phyloP scores from a whole-genome alignment of 2,113 vertebrate species.

The Hyla sarda region DNA sequence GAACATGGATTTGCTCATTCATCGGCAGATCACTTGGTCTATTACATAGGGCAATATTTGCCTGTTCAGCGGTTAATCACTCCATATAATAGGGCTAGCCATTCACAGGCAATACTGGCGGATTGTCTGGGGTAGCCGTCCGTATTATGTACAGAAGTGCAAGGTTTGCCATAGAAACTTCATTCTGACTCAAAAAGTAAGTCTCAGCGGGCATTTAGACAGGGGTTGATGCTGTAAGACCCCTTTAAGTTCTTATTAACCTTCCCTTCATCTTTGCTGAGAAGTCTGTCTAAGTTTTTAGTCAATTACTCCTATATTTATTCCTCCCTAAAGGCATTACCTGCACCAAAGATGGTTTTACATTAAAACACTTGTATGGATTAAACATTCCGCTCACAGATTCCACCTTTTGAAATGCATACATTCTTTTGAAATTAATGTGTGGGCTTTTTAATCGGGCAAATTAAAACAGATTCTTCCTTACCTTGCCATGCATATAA shows the following conservation, averaged over 20 bases:
- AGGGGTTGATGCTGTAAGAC: background rate
- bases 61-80: too few species aligned
- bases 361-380: background rate
- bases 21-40: too few species aligned
- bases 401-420: constrained; percentile 44
- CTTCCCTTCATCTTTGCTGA: background rate
- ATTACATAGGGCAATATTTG: too few species aligned
- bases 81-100: too few species aligned
- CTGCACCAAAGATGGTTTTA: constrained; percentile 12
- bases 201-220: too few species aligned
- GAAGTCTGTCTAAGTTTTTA: background rate
- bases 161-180: background rate
- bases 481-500: constrained; percentile 53
- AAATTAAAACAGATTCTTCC: constrained; percentile 38
- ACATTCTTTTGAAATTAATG: constrained; percentile 50
- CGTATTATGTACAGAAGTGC: too few species aligned
- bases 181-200: background rate
- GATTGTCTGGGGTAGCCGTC: too few species aligned
- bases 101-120: too few species aligned
- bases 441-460: constrained; percentile 39
- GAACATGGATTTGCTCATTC: too few species aligned
- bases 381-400: constrained; percentile 29
- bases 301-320: background rate
- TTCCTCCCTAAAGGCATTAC: background rate
- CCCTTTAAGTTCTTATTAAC: background rate